These are phyloP conservation scores for Leptopilina boulardi DNA, from an alignment of 1,140 invertebrate species.

Conservation along the genomic window DNA sequence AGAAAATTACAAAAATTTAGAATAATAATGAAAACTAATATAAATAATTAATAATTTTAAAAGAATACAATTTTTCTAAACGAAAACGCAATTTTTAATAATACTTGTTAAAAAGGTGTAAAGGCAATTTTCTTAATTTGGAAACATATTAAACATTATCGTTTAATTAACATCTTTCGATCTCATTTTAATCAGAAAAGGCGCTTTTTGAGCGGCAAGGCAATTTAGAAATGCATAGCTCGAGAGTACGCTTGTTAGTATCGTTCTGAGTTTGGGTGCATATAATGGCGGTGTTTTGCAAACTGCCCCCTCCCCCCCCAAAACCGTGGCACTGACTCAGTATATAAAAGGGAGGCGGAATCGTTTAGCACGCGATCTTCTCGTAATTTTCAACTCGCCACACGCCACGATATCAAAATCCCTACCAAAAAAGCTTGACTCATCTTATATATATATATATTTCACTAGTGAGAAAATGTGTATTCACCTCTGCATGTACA, in stretches of 20 bases:
- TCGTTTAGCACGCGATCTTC: constrained; percentile 73
- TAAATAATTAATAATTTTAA: no score
- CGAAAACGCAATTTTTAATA: no score
- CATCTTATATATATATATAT: not conserved
- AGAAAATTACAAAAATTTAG: no score
- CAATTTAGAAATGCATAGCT: constrained; percentile 31
- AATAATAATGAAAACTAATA: no score
- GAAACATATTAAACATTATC: not conserved
- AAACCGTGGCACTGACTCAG: constrained; percentile 12
- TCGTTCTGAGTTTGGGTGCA: constrained; percentile 42
- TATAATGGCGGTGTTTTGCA: constrained; percentile 49
- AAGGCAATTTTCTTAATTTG: no score
- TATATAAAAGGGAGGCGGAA: constrained; percentile 51
- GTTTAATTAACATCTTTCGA: not conserved
- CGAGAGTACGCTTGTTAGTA: constrained; percentile 13
- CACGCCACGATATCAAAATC: constrained; percentile 40
- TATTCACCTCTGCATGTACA: constrained; percentile 11
- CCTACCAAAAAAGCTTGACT: constrained; percentile 14
- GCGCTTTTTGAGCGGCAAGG: not conserved
- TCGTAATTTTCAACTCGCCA: constrained; percentile 69
- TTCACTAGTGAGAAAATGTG: not conserved
- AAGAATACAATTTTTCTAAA: no score
- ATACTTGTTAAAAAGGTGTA: no score
- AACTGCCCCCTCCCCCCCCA: no score
- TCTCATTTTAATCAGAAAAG: not conserved